A percentile compares a stretch with the other conserved stretches of the same genome.
Conservation (phyloP, 2,888 invertebrate species). For the Xestia sexstrigata region DNA sequence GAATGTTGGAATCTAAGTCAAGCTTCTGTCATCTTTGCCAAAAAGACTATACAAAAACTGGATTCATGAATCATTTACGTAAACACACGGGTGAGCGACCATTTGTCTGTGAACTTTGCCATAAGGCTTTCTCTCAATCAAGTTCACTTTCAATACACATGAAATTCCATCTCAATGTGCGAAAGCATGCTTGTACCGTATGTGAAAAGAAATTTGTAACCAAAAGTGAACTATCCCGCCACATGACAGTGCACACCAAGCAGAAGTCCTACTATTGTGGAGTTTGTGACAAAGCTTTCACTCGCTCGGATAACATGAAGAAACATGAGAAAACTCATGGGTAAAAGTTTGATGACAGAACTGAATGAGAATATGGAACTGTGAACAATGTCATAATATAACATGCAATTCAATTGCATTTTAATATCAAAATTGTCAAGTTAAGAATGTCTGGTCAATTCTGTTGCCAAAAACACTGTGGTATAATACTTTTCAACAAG, state of each 20-base stretch:
- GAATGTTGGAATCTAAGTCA: slow-evolving; percentile 89
- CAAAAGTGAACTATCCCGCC: slow-evolving; percentile 90
- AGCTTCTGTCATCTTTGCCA: slow-evolving; percentile 90
- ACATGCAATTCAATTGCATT: slow-evolving; percentile 67
- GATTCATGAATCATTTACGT: slow-evolving; percentile 89
- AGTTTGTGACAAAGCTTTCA: slow-evolving; percentile 89
- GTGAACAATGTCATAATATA: slow-evolving; percentile 68
- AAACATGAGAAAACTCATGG: slow-evolving; percentile 91
- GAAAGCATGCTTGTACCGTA: slow-evolving; percentile 89
- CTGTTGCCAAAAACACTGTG: slow-evolving; percentile 63
- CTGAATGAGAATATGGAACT: slow-evolving; percentile 65
- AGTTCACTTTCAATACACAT: slow-evolving; percentile 90
- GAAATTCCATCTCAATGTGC: slow-evolving; percentile 89
- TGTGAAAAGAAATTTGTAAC: slow-evolving; percentile 90
- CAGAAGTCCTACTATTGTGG: slow-evolving; percentile 90
- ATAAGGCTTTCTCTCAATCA: slow-evolving; percentile 89
- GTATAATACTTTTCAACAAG: slow-evolving; percentile 77
- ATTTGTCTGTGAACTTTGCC: slow-evolving; percentile 89
- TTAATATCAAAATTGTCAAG: slow-evolving; percentile 59
- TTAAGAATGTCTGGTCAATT: slow-evolving; percentile 58
- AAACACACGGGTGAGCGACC: slow-evolving; percentile 89
- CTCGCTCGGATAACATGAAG: slow-evolving; percentile 90
- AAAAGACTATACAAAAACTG: slow-evolving; percentile 90
- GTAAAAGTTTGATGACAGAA: slow-evolving; percentile 71
- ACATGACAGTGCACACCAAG: slow-evolving; percentile 90